Evolutionary conservation across 30 jellyfish, hydroid and myxozoan species (phyloP).

Genomic region (Cassiopea xamachana): DNA sequence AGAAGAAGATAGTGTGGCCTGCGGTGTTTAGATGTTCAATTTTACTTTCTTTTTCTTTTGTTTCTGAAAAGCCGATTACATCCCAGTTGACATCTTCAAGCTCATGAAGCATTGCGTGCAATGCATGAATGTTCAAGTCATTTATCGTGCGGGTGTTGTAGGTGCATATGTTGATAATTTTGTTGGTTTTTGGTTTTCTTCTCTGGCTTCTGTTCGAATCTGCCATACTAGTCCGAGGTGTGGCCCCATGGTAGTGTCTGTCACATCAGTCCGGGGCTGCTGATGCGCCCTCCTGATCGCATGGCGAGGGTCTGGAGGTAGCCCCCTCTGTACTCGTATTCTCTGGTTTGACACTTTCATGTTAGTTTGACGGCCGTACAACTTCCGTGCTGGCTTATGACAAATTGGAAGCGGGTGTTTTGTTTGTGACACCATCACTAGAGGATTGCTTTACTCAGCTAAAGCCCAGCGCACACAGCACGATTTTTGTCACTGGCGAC

Average conservation of each 20-base stretch:
- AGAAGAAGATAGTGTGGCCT: no score
- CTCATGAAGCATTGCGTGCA: constrained; percentile 25
- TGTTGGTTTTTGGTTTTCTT: background rate
- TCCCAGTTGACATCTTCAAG: constrained; percentile 48
- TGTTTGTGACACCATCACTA: constrained; percentile 55
- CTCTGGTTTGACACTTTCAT: constrained; percentile 43
- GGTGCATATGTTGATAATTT: constrained; percentile 40
- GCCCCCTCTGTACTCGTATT: constrained; percentile 55
- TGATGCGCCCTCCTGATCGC: constrained; percentile 70
- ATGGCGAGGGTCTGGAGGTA: constrained; percentile 66
- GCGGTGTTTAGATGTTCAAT: no score
- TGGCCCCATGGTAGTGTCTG: constrained; percentile 52
- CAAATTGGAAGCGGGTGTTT: constrained; percentile 57
- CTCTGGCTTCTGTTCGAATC: constrained; percentile 55
- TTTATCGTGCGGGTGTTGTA: constrained; percentile 37
- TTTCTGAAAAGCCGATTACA: constrained; percentile 48
- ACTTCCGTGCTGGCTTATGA: constrained; percentile 65
- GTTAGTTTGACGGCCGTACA: constrained; percentile 32
- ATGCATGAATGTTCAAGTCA: constrained; percentile 20
- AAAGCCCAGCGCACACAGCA: constrained; percentile 19
- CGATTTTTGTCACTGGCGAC: constrained; percentile 24
- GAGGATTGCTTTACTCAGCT: constrained; percentile 55
- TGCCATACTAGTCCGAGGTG: constrained; percentile 57
- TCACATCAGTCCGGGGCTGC: constrained; percentile 65
- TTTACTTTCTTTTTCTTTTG: background rate